Evolutionary conservation across 2,113 vertebrate genomes (phyloP).

Genomic region (Thymallus thymallus): DNA sequence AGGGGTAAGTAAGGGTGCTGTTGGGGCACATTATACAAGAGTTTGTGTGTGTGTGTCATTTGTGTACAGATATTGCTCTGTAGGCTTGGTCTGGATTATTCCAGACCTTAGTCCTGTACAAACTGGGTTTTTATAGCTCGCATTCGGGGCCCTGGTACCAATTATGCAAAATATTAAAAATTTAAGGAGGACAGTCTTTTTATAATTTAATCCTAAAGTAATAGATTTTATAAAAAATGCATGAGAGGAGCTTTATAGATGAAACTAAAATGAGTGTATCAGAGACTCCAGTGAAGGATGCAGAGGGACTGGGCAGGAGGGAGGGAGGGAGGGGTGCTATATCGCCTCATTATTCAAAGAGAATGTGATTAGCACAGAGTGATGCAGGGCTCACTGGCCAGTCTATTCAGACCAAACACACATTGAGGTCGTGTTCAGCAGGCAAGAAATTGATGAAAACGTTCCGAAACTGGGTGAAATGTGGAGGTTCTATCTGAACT

Average conservation of each 20-base stretch:
- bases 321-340: constrained; percentile 57
- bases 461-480: neutral
- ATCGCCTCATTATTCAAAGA: constrained; percentile 77
- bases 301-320: constrained; percentile 60
- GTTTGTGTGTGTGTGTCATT: constrained; percentile 24
- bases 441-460: too few species aligned
- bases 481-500: constrained; percentile 10
- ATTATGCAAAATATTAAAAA: constrained; percentile 83
- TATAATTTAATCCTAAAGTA: constrained; percentile 85
- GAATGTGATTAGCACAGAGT: constrained; percentile 69
- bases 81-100: constrained; percentile 47
- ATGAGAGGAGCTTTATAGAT: constrained; percentile 80
- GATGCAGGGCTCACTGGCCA: constrained; percentile 47
- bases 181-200: constrained; percentile 78
- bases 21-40: neutral
- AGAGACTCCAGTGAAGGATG: constrained; percentile 74
- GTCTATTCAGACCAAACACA: constrained; percentile 45
- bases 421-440: neutral
- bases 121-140: constrained; percentile 69
- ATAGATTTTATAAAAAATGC: constrained; percentile 83
- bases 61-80: constrained; percentile 23
- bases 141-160: constrained; percentile 72
- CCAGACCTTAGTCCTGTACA: constrained; percentile 55
- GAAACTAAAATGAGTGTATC: constrained; percentile 80
- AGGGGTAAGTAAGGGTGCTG: neutral